Conservation (phyloP, 2,888 invertebrate species). For the Leptinotarsa tumamoca region DNA sequence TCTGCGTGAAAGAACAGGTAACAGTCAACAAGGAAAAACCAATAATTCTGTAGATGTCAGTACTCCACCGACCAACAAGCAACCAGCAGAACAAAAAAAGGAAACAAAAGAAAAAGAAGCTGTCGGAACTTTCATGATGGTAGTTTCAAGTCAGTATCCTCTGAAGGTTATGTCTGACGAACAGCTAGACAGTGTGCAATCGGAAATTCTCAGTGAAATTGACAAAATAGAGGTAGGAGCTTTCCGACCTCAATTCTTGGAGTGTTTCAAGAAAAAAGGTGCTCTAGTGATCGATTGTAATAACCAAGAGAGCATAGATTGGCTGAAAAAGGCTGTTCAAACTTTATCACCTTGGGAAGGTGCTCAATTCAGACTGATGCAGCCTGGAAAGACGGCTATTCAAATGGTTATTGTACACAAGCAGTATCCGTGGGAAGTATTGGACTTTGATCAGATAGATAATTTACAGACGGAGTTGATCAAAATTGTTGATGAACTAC, state of each 20-base stretch:
- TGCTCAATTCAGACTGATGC: conserved; percentile 34
- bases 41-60: background rate
- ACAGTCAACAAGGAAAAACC: background rate
- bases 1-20: background rate
- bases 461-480: conserved; percentile 30
- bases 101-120: conserved; percentile 22
- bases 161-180: conserved; percentile 33
- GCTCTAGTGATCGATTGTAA: conserved; percentile 35
- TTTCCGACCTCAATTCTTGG: conserved; percentile 39
- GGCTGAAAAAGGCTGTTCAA: conserved; percentile 33
- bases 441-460: conserved; percentile 31
- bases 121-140: conserved; percentile 32
- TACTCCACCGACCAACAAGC: background rate
- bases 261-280: conserved; percentile 33
- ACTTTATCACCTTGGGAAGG: conserved; percentile 34
- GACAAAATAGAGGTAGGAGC: conserved; percentile 32
- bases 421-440: conserved; percentile 33
- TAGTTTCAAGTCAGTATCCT: conserved; percentile 34
- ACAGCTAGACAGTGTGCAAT: conserved; percentile 32
- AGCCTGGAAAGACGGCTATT: conserved; percentile 27
- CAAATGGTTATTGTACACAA: conserved; percentile 33
- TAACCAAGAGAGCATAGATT: conserved; percentile 31
- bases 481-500: conserved; percentile 34
- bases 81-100: background rate
- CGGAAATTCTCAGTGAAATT: conserved; percentile 34